A percentile compares a stretch with the other conserved stretches of the same genome.
Evolutionary conservation across 2,888 invertebrate species (phyloP).

Genomic region (Polietes domitor): DNA sequence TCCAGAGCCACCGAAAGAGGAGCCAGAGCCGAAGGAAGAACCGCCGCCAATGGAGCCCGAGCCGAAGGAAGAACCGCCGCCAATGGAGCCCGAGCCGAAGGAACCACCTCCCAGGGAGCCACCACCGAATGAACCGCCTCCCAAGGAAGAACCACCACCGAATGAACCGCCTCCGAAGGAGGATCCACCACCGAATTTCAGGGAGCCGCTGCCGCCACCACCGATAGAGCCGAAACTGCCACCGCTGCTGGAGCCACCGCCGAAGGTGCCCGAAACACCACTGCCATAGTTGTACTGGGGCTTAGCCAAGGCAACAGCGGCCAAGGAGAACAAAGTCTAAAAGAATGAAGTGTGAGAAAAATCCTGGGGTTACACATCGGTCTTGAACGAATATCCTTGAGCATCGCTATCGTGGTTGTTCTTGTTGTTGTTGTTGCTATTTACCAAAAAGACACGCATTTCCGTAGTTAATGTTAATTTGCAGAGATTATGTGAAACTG

Average conservation of each 20-base stretch:
- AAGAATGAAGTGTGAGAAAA: not conserved
- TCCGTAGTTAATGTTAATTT: slow-evolving; percentile 67
- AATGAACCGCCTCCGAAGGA: slow-evolving; percentile 64
- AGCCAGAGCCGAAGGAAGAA: slow-evolving; percentile 46
- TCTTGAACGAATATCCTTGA: slow-evolving; percentile 56
- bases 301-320: slow-evolving; percentile 72
- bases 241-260: slow-evolving; percentile 60
- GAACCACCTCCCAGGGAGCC: slow-evolving; percentile 8
- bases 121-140: slow-evolving; percentile 37
- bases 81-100: no score
- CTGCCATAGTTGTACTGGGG: slow-evolving; percentile 76
- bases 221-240: slow-evolving; percentile 44
- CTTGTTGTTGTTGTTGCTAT: slow-evolving; percentile 15
- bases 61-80: no score
- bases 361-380: not conserved
- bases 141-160: no score
- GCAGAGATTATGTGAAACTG: slow-evolving; percentile 69
- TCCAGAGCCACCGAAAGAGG: no score
- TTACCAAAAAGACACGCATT: slow-evolving; percentile 77
- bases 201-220: slow-evolving; percentile 62
- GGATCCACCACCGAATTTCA: no score
- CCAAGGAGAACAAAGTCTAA: slow-evolving; percentile 72
- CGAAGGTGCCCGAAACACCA: slow-evolving; percentile 70
- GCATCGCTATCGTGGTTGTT: no score
- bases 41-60: slow-evolving; percentile 42